Percentiles rank a stretch among this genome's conserved stretches.
Evolutionary conservation across 2,113 vertebrate species (phyloP).

Genomic region (Anoplopoma fimbria): DNA sequence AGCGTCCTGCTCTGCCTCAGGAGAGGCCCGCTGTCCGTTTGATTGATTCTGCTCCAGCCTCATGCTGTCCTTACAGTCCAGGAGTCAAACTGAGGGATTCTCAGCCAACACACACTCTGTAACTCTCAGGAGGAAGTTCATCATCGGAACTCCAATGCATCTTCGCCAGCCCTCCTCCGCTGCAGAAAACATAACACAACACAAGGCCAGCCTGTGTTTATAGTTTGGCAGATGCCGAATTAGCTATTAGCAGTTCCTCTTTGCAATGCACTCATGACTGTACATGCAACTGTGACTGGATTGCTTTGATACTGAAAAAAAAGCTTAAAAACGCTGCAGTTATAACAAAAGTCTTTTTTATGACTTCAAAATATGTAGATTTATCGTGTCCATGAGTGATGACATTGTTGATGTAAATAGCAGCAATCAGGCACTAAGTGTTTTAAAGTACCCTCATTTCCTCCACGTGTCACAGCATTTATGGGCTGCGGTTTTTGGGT

Average conservation of each 20-base stretch:
- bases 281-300: neutral
- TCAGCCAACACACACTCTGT: neutral
- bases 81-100: neutral
- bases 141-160: neutral
- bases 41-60: conserved; percentile 18
- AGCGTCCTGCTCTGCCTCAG: conserved; percentile 2
- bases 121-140: neutral
- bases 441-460: neutral
- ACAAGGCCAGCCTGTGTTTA: neutral
- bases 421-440: neutral
- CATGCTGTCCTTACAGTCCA: neutral
- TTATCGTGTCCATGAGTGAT: neutral
- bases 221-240: neutral
- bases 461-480: neutral
- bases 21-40: conserved; percentile 20
- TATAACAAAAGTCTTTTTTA: neutral
- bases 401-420: neutral
- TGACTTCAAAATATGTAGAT: neutral
- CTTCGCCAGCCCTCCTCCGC: neutral
- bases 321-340: neutral
- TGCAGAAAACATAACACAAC: neutral
- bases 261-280: neutral
- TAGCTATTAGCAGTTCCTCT: neutral
- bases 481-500: no score
- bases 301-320: neutral